These are phyloP conservation scores for Lichenostomus cassidix DNA, from an alignment of 2,113 vertebrate species.

Conservation along the genomic window DNA sequence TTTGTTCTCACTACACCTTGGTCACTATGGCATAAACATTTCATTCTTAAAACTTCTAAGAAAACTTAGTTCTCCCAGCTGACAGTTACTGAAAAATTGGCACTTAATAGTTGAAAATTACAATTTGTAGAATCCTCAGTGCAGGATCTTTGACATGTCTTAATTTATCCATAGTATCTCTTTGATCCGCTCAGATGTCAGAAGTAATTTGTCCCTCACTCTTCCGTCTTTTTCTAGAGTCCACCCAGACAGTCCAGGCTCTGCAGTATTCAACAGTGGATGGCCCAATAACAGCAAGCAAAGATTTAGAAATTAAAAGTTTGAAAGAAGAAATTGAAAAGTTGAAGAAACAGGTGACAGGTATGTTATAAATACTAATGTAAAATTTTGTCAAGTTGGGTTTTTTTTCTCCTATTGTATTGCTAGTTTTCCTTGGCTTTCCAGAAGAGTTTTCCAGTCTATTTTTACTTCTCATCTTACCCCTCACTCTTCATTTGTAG, in stretches of 20 bases:
- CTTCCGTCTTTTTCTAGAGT: slow-evolving; percentile 75
- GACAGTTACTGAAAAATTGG: neutral
- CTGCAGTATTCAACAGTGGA: slow-evolving; percentile 87
- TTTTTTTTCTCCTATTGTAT: neutral
- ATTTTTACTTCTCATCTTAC: neutral
- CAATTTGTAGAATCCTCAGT: neutral
- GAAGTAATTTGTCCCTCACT: neutral
- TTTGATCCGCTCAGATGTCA: neutral
- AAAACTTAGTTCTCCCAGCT: neutral
- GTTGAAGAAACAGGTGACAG: slow-evolving; percentile 91
- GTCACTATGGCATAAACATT: neutral
- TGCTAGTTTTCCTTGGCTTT: neutral
- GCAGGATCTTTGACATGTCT: neutral
- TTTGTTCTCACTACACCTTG: neutral
- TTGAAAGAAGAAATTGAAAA: slow-evolving; percentile 95
- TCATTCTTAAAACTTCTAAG: neutral
- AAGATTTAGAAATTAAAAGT: slow-evolving; percentile 92
- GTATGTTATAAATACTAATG: slow-evolving; percentile 67
- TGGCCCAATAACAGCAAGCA: slow-evolving; percentile 78
- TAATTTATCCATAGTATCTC: neutral
- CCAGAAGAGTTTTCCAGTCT: neutral
- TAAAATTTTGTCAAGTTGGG: neutral
- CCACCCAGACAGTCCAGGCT: slow-evolving; percentile 92
- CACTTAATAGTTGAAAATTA: neutral
- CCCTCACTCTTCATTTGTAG: neutral